Base-by-base conservation (phyloP, 1,140 invertebrate genomes). In the Magallana angulata region DNA sequence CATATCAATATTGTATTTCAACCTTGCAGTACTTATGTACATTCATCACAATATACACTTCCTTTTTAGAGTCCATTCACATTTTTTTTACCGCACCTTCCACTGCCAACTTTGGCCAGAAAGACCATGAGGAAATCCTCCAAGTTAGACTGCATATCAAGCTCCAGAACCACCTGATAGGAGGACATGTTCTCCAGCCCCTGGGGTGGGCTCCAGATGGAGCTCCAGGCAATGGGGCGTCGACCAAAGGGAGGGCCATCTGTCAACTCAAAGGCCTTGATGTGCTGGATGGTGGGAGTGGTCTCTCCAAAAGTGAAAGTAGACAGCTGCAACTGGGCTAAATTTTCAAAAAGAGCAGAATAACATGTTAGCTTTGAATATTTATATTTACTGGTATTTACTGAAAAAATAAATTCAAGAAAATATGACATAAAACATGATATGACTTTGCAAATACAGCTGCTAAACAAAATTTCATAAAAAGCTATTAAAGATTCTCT, bases 71-170 rank as follows among this genome's bases (percentile, higher is more conserved):
- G 36, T 1, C 36, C 36, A 48, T 48, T 48, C 36, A 48, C 36
- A 48, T 2, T 48, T 48, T 24, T 24, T 24, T 24, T 24, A 24
- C 18, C 18, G 18, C 18, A 96, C 96, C 94, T 95, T 92, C 95
- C 95, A 59, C 94, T 95, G 82, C 95, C 96, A 36, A 96, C 91
- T 89, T 95, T 93, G 2, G 95, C 94, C 7, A 93, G 92, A 82
- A 96, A 95, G 36, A 96, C 94, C 95, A 96, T 96, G 48, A 94
- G 93, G 90, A 96, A 96, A 87, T 96, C 95, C 56, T 96, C 95
- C 88, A 95, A 95, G 68, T 95, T 93, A 30, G 96, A 92, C 5
- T 93, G 94, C 0, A 96, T 87, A 57, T 96, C 95, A 24, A 95
- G 94, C 91, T 96, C 95, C 48, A 96, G 89, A 8, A 95, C 95